Base-by-base conservation (phyloP, 2,888 invertebrate genomes). In the Aleiodes leptofemur region DNA sequence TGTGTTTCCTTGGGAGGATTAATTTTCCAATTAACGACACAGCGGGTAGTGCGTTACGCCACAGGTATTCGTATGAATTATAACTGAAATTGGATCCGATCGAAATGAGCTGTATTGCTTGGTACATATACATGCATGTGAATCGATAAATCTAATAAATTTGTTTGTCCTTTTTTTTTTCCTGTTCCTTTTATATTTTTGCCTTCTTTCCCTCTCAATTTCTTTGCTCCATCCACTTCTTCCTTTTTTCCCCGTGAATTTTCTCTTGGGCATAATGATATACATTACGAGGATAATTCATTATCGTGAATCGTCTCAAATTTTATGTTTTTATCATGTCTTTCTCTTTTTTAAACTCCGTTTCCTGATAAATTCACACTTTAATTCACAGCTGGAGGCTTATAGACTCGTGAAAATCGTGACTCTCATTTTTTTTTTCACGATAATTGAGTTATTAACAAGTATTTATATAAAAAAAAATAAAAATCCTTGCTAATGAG, bases 21-120 rank as follows among this genome's bases (percentile, higher is more conserved):
- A 86, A 86, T 86, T 84, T 82, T 78, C 81, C 81, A 84, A 84
- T 86, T 86, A 83, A 82, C 80, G 79, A 79, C 85, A 72, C 86
- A 82, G 84, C 83, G 79, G 84, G 86, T 77, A 59, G 79, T 79
- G 77, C 79, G 78, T 80, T 81, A 77, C 81, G 71, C 79, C 38
- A 38, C 76, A 76, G 77, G 74, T 81, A 77, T 75, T 74, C 59
- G 57, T 70, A 43, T 55, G 23, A 70, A 70, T 70, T 70, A 43
- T 70, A 31, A 38, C 75, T 77, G 73, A 83, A 85, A 84, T 84
- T 83, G 80, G 80, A 81, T 77, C 83, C 80, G 83, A 83, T 84
- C 77, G 77, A 74, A 80, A 77, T 74, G 75, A 72, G 73, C 72
- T 16, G 64, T 64, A 43, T 64, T 43, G 38, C 61, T 59, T 51